These are phyloP conservation scores for Kryphioiulus occultus DNA, from an alignment of 2,888 invertebrate genomes.

Conservation along the genomic window DNA sequence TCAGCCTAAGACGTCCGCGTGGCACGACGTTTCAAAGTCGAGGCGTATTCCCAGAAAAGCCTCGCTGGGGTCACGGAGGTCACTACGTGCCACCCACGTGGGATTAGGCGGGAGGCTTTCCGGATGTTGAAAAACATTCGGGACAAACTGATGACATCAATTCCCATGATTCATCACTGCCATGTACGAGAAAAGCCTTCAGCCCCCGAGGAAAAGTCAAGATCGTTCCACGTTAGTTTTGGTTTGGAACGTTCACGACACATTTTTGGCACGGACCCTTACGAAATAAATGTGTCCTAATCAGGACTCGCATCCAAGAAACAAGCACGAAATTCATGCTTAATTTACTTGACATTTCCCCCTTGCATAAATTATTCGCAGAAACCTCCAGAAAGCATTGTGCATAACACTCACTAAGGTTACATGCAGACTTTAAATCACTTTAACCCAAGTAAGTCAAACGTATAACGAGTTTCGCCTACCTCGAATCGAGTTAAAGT, in stretches of 20 bases:
- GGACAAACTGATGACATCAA: constrained; percentile 1
- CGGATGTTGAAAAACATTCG: background rate
- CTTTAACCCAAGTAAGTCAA: too few species aligned
- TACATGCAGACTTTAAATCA: too few species aligned
- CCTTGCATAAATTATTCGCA: too few species aligned
- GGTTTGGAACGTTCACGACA: background rate
- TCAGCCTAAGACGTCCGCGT: background rate
- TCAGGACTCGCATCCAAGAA: background rate
- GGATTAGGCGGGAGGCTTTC: background rate
- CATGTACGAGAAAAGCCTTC: background rate
- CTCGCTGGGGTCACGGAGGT: background rate
- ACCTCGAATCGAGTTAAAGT: too few species aligned
- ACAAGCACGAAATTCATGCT: background rate
- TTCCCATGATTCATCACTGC: background rate
- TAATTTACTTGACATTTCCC: too few species aligned
- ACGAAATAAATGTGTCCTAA: background rate
- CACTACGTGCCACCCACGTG: background rate
- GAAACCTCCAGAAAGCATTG: too few species aligned
- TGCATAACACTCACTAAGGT: too few species aligned
- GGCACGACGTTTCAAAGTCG: background rate
- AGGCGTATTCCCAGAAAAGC: background rate
- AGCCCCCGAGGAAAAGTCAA: background rate
- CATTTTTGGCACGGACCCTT: background rate
- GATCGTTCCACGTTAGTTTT: background rate
- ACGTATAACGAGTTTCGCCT: too few species aligned